These are phyloP conservation scores for Anorthoa munda DNA, from an alignment of 2,888 invertebrate species.

Conservation along the genomic window DNA sequence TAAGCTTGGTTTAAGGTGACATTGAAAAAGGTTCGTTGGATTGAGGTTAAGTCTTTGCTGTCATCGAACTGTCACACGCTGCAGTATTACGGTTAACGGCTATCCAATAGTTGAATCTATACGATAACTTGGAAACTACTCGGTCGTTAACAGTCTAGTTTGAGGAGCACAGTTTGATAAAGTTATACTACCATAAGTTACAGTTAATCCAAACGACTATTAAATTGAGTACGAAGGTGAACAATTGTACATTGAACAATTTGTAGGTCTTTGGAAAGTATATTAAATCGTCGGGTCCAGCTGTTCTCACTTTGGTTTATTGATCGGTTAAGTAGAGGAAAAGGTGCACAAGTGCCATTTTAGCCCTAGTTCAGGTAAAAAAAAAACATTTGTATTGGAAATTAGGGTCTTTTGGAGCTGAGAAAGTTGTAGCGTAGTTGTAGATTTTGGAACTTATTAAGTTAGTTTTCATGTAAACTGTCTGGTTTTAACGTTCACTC, in stretches of 20 bases:
- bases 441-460: not conserved
- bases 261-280: slow-evolving; percentile 36
- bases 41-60: slow-evolving; percentile 44
- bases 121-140: slow-evolving; percentile 24
- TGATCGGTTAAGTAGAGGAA: slow-evolving; percentile 25
- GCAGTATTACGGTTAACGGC: not conserved
- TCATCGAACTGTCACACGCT: slow-evolving; percentile 23
- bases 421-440: not conserved
- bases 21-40: slow-evolving; percentile 35
- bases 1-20: slow-evolving; percentile 38
- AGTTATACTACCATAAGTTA: slow-evolving; percentile 31
- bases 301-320: slow-evolving; percentile 40
- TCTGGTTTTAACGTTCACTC: slow-evolving; percentile 12
- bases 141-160: slow-evolving; percentile 10
- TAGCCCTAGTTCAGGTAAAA: slow-evolving; percentile 21
- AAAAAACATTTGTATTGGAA: slow-evolving; percentile 15
- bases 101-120: slow-evolving; percentile 23
- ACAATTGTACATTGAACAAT: slow-evolving; percentile 23
- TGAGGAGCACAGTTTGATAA: slow-evolving; percentile 28
- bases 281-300: slow-evolving; percentile 36
- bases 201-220: slow-evolving; percentile 18
- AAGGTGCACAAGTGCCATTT: slow-evolving; percentile 36
- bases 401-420: not conserved
- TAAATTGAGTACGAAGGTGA: slow-evolving; percentile 11
- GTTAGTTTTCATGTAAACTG: not conserved